phyloP scores from a whole-genome alignment of 2,113 vertebrate species.

The Phaethon lepturus region DNA sequence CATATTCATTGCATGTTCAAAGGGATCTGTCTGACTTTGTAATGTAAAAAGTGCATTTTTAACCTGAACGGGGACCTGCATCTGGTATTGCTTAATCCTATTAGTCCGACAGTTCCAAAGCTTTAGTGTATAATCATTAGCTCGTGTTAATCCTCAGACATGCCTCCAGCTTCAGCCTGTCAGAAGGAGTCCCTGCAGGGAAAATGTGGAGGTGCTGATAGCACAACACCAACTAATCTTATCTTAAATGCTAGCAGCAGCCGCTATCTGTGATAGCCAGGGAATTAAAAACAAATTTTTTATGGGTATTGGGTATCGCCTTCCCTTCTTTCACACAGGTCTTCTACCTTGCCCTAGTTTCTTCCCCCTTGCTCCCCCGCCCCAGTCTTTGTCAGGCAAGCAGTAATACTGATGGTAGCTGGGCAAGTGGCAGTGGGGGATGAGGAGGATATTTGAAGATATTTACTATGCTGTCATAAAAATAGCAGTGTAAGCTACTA shows the following conservation, averaged over 20 bases:
- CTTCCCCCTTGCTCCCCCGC: background rate
- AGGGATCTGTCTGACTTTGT: conserved; percentile 92
- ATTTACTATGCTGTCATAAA: conserved; percentile 67
- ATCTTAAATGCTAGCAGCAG: conserved; percentile 90
- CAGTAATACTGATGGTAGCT: conserved; percentile 34
- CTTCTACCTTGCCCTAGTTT: conserved; percentile 75
- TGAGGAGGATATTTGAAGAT: conserved; percentile 38
- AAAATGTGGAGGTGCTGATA: conserved; percentile 90
- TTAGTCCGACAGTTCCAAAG: conserved; percentile 91
- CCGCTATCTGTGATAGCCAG: conserved; percentile 86
- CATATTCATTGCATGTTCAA: conserved; percentile 95
- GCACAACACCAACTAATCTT: conserved; percentile 87
- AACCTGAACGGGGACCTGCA: conserved; percentile 89
- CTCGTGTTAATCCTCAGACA: conserved; percentile 89
- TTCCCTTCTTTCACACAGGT: conserved; percentile 37
- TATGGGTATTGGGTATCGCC: conserved; percentile 76
- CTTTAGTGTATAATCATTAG: conserved; percentile 94
- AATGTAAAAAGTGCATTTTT: conserved; percentile 94
- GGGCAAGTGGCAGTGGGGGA: conserved; percentile 23
- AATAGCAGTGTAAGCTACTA: conserved; percentile 56
- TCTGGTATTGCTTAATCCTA: conserved; percentile 92
- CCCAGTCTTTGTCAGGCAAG: conserved; percentile 60
- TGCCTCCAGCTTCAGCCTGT: conserved; percentile 87
- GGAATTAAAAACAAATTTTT: conserved; percentile 87
- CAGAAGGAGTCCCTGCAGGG: conserved; percentile 89